Conservation (phyloP, 2,888 invertebrate species). For the Synanthedon formicaeformis region DNA sequence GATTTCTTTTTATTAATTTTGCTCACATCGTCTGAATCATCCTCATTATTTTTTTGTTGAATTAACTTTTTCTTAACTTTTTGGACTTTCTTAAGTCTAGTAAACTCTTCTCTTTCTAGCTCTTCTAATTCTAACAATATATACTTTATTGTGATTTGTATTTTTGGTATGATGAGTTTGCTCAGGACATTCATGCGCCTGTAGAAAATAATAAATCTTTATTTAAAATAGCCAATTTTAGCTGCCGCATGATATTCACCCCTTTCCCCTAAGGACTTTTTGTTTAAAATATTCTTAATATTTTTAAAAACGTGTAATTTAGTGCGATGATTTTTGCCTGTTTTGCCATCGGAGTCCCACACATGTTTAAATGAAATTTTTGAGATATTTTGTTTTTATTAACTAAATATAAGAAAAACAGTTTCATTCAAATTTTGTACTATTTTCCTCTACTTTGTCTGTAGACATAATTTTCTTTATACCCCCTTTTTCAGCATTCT, state of each 20-base stretch:
- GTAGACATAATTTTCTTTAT: too few relatives aligned
- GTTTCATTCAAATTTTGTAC: too few relatives aligned
- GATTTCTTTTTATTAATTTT: too few relatives aligned
- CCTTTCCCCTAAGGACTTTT: conserved; percentile 4
- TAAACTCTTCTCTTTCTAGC: not conserved
- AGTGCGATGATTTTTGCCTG: too few relatives aligned
- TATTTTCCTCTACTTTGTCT: too few relatives aligned
- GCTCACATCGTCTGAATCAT: not conserved
- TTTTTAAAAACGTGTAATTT: too few relatives aligned
- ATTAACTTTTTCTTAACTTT: not conserved
- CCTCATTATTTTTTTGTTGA: not conserved
- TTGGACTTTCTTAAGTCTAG: not conserved
- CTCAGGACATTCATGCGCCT: conserved; percentile 27
- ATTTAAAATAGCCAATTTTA: not conserved
- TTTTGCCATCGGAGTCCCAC: too few relatives aligned
- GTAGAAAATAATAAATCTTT: conserved; percentile 12
- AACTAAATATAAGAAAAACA: too few relatives aligned
- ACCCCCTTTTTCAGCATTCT: too few relatives aligned
- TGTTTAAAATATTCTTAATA: too few relatives aligned
- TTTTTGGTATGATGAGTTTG: conserved; percentile 21
- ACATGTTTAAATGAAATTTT: too few relatives aligned
- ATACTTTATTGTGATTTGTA: conserved; percentile 16
- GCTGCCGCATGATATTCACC: conserved; percentile 12
- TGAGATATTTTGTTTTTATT: too few relatives aligned
- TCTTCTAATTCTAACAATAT: conserved; percentile 23